Evolutionary conservation across 1,140 invertebrate genomes (phyloP).

Genomic region (Scaptomyza pallida): DNA sequence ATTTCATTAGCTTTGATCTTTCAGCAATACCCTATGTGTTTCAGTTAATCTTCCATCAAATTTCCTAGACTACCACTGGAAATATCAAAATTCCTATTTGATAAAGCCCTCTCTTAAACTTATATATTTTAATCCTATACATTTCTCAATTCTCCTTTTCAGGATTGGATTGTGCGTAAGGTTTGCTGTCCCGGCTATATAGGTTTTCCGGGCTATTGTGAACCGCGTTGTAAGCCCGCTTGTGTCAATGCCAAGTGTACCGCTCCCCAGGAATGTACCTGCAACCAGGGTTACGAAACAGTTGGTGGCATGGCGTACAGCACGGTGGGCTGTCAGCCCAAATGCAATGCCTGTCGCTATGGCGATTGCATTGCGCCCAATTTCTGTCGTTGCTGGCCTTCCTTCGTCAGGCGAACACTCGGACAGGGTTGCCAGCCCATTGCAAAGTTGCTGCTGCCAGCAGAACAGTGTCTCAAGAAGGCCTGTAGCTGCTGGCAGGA

Average conservation of each 20-base stretch:
- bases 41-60: no score
- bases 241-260: conserved; percentile 22
- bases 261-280: conserved; percentile 29
- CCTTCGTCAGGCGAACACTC: not conserved
- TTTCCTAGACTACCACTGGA: no score
- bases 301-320: not conserved
- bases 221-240: not conserved
- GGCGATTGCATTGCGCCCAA: conserved; percentile 25
- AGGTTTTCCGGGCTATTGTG: not conserved
- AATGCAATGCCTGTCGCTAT: conserved; percentile 9
- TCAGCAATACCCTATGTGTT: no score
- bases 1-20: no score
- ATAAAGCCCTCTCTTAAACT: no score
- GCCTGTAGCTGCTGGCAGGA: conserved; percentile 12
- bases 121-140: no score
- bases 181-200: conserved; percentile 23
- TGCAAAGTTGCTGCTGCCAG: not conserved
- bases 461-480: not conserved
- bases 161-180: not conserved
- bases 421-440: not conserved
- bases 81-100: no score
- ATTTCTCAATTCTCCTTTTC: not conserved
- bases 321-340: not conserved
- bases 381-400: conserved; percentile 13
- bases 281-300: conserved; percentile 14